Evolutionary conservation across 2,113 vertebrate genomes (phyloP).

Genomic region (Cyanoderma ruficeps): DNA sequence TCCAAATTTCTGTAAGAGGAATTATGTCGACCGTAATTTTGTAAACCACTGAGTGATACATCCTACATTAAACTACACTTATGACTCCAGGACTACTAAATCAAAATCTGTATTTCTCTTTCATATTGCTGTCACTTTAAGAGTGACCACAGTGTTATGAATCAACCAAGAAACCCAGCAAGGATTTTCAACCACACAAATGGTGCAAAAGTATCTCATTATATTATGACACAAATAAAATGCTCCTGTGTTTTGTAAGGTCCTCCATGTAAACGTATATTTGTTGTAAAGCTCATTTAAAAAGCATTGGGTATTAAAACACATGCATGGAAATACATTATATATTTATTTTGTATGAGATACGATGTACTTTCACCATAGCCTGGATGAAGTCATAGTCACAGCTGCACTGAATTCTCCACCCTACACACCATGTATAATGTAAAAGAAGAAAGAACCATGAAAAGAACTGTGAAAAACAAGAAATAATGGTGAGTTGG

Average conservation of each 20-base stretch:
- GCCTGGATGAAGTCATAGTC: conserved; percentile 6
- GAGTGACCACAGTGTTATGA: background rate
- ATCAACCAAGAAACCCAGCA: background rate
- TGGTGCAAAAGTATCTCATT: background rate
- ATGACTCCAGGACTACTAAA: background rate
- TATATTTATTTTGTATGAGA: background rate
- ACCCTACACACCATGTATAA: background rate
- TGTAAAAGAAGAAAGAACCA: conserved; percentile 4
- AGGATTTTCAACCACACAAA: background rate
- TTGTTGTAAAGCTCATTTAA: background rate
- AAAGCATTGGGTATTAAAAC: background rate
- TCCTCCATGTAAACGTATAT: background rate
- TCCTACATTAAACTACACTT: background rate
- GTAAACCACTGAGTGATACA: background rate
- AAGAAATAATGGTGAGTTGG: background rate
- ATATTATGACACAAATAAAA: background rate
- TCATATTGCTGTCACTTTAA: background rate
- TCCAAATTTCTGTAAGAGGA: background rate
- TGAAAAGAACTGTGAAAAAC: background rate
- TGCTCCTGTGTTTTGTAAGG: background rate
- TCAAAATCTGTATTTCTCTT: background rate
- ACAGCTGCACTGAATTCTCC: conserved; percentile 15
- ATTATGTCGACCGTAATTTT: background rate
- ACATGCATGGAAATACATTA: background rate
- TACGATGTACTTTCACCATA: background rate